These are phyloP conservation scores for Lycophotia porphyrea DNA, from an alignment of 2,888 invertebrate species.

Conservation along the genomic window DNA sequence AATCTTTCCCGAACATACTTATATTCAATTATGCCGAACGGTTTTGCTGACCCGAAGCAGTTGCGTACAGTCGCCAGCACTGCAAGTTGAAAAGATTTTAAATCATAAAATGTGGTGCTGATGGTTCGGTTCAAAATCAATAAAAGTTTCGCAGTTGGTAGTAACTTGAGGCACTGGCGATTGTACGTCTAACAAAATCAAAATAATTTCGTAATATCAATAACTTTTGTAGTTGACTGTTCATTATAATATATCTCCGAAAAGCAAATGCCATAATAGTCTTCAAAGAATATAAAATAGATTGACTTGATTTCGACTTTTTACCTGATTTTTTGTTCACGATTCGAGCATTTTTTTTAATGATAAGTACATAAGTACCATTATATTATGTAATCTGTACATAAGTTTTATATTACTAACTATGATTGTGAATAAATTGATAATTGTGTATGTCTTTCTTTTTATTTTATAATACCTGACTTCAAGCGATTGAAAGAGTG, in stretches of 20 bases:
- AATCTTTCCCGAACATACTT: background rate
- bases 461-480: constrained; percentile 36
- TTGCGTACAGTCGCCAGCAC: too few species aligned
- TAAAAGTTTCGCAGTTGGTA: too few species aligned
- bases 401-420: constrained; percentile 64
- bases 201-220: background rate
- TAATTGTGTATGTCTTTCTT: constrained; percentile 65
- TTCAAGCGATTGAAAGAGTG: background rate
- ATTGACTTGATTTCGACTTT: background rate
- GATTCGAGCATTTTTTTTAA: constrained; percentile 40
- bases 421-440: constrained; percentile 74
- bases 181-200: background rate
- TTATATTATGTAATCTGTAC: constrained; percentile 65
- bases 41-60: background rate
- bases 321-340: background rate
- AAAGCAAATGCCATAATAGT: background rate
- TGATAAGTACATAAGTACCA: constrained; percentile 56
- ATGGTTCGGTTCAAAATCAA: too few species aligned
- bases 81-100: too few species aligned
- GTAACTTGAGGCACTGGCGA: too few species aligned
- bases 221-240: background rate
- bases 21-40: background rate
- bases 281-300: background rate
- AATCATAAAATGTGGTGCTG: too few species aligned
- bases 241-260: background rate